Percentiles rank a stretch among this genome's conserved stretches.
Conservation (phyloP, 2,888 invertebrate genomes). For the Gastrophysa polygoni region DNA sequence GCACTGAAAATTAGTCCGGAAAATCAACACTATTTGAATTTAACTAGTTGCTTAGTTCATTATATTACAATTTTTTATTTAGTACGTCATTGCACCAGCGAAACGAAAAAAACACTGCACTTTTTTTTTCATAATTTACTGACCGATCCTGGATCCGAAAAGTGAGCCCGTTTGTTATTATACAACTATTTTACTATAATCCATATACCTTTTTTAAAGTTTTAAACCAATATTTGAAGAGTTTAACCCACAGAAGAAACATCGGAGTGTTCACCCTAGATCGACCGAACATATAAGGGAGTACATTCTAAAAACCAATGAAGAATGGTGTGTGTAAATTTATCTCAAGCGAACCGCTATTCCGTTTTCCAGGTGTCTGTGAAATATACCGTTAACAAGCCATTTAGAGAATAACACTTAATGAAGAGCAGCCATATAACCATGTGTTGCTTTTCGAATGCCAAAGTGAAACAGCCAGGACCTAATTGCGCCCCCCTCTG, state of each 20-base stretch:
- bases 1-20: constrained; percentile 47
- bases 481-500: constrained; percentile 51
- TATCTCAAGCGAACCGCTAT: constrained; percentile 10
- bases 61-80: constrained; percentile 52
- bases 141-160: constrained; percentile 54
- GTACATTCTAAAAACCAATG: constrained; percentile 4
- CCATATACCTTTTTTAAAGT: constrained; percentile 54
- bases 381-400: constrained; percentile 50
- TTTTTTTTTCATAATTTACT: constrained; percentile 40
- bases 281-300: constrained; percentile 20
- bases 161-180: constrained; percentile 54
- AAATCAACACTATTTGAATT: constrained; percentile 51
- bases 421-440: constrained; percentile 52
- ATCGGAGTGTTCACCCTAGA: constrained; percentile 9
- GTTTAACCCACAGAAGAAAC: constrained; percentile 50
- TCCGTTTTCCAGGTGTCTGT: constrained; percentile 41
- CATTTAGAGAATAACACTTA: constrained; percentile 51
- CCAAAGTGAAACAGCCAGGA: constrained; percentile 22
- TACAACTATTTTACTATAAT: constrained; percentile 55
- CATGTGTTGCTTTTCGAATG: constrained; percentile 42
- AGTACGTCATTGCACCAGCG: constrained; percentile 51
- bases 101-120: constrained; percentile 55
- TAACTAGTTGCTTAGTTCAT: constrained; percentile 45
- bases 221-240: constrained; percentile 45
- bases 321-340: constrained; percentile 2